These are phyloP conservation scores for Camelus bactrianus DNA, from an alignment of 2,113 vertebrate genomes.

Conservation along the genomic window DNA sequence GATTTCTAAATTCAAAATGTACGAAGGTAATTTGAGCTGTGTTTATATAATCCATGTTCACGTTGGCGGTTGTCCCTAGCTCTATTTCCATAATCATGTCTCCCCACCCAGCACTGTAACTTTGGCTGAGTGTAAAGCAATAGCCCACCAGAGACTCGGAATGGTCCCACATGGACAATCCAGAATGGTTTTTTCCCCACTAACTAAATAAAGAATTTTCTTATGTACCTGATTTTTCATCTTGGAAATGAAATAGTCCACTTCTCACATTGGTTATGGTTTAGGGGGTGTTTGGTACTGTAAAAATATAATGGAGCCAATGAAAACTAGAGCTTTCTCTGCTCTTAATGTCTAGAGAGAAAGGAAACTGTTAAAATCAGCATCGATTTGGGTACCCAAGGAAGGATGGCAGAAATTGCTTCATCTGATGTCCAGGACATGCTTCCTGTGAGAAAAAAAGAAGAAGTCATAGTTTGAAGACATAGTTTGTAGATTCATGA, in stretches of 20 bases:
- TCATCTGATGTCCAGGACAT: background rate
- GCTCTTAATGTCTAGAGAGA: background rate
- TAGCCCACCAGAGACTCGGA: background rate
- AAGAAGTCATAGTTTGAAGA: background rate
- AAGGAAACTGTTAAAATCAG: background rate
- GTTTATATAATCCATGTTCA: constrained; percentile 49
- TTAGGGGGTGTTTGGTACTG: background rate
- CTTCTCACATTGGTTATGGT: background rate
- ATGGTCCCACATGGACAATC: background rate
- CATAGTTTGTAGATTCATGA: background rate
- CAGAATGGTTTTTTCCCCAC: background rate
- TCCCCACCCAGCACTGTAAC: background rate
- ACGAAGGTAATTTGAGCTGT: constrained; percentile 64
- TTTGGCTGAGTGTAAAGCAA: background rate
- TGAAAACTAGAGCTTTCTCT: background rate
- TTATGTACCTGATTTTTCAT: background rate
- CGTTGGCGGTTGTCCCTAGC: constrained; percentile 33
- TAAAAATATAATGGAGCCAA: background rate
- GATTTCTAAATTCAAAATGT: constrained; percentile 57
- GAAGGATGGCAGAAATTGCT: background rate
- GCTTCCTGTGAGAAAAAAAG: background rate
- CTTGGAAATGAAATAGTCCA: constrained; percentile 50
- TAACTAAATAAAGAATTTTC: constrained; percentile 39
- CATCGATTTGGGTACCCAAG: background rate
- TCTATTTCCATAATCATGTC: constrained; percentile 32